Evolutionary conservation across 1,140 invertebrate genomes (phyloP).

Genomic region (Caerostris extrusa): DNA sequence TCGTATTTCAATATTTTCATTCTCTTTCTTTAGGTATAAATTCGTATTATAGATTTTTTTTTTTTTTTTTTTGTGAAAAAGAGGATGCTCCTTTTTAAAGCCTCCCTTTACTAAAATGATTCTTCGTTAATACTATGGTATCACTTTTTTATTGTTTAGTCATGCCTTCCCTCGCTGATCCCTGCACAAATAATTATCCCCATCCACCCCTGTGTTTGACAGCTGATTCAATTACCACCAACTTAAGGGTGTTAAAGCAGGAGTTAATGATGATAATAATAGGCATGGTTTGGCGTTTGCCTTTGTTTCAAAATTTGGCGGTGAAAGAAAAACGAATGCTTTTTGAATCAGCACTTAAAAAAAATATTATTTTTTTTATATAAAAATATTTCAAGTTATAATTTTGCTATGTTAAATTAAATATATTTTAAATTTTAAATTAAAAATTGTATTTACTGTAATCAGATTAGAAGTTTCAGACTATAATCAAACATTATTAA

Average conservation of each 20-base stretch:
- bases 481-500: too few species aligned
- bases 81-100: not conserved
- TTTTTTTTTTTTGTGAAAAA: not conserved
- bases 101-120: not conserved
- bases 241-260: slow-evolving; percentile 28
- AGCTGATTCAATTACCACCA: slow-evolving; percentile 14
- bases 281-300: not conserved
- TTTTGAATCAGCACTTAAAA: not conserved
- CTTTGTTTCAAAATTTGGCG: not conserved
- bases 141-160: not conserved
- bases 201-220: not conserved
- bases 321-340: not conserved
- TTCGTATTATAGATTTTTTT: not conserved
- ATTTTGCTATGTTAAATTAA: too few species aligned
- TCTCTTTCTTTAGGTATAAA: too few species aligned
- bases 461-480: too few species aligned
- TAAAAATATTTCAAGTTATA: too few species aligned
- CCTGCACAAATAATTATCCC: slow-evolving; percentile 6
- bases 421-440: too few species aligned
- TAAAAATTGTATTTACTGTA: too few species aligned
- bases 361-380: not conserved
- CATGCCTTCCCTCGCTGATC: slow-evolving; percentile 4
- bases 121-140: not conserved
- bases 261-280: not conserved
- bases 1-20: too few species aligned